Conservation (phyloP, 2,113 vertebrate genomes). For the Pipa parva region DNA sequence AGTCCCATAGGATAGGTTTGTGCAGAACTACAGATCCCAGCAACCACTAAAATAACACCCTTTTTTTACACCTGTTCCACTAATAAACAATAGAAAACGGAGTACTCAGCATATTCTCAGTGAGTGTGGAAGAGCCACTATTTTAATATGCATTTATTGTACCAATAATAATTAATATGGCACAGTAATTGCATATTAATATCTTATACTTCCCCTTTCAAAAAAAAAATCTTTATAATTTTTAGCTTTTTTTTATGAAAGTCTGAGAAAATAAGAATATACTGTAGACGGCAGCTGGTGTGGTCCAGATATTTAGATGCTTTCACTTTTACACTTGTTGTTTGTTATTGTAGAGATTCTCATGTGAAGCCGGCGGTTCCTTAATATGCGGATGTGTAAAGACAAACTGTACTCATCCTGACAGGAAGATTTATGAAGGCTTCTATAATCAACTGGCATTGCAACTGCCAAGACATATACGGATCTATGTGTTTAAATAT, state of each 20-base stretch:
- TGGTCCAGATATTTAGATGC: background rate
- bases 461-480: conserved; percentile 36
- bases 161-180: too few relatives aligned
- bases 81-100: too few relatives aligned
- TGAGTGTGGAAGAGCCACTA: too few relatives aligned
- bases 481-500: conserved; percentile 36
- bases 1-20: too few relatives aligned
- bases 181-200: too few relatives aligned
- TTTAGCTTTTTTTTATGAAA: background rate
- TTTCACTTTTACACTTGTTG: background rate
- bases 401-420: conserved; percentile 31
- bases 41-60: too few relatives aligned
- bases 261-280: background rate
- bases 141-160: too few relatives aligned
- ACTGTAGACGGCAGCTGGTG: background rate
- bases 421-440: conserved; percentile 40
- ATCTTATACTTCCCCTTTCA: too few relatives aligned
- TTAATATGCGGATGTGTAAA: conserved; percentile 8
- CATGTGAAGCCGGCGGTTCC: conserved; percentile 7
- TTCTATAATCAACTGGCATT: conserved; percentile 27
- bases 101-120: too few relatives aligned
- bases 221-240: too few relatives aligned
- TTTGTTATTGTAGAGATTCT: conserved; percentile 6
- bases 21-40: too few relatives aligned
- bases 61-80: too few relatives aligned